Conservation (phyloP, 2,888 invertebrate species). For the Pogonocherus hispidulus region DNA sequence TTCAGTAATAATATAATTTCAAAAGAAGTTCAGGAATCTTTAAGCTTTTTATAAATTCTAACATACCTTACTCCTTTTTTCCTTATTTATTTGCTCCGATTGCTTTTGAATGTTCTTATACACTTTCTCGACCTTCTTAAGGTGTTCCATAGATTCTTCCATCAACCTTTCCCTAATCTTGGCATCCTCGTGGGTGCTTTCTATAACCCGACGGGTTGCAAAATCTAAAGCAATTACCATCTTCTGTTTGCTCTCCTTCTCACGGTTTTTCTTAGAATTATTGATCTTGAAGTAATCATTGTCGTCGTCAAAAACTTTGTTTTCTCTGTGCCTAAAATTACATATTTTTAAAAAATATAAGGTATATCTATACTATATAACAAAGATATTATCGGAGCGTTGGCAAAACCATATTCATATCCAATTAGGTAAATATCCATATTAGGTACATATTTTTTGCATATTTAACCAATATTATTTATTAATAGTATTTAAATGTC, state of each 20-base stretch:
- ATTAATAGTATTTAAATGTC: too few relatives aligned
- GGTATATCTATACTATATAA: too few relatives aligned
- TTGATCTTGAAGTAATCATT: slow-evolving; percentile 91
- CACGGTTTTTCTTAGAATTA: slow-evolving; percentile 78
- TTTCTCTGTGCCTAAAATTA: slow-evolving; percentile 67
- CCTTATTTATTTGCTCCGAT: slow-evolving; percentile 39
- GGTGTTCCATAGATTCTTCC: slow-evolving; percentile 59
- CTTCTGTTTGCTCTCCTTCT: slow-evolving; percentile 59
- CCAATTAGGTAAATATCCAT: too few relatives aligned
- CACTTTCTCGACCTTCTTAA: slow-evolving; percentile 59
- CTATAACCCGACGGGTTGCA: slow-evolving; percentile 62
- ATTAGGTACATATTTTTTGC: too few relatives aligned
- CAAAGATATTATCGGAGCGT: too few relatives aligned
- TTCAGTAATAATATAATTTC: too few relatives aligned
- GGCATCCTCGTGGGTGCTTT: slow-evolving; percentile 59
- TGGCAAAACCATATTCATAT: too few relatives aligned
- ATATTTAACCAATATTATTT: too few relatives aligned
- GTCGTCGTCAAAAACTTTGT: slow-evolving; percentile 92
- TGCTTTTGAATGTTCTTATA: slow-evolving; percentile 58
- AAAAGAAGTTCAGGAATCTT: too few relatives aligned
- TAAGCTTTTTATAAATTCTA: too few relatives aligned
- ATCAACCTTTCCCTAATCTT: slow-evolving; percentile 57
- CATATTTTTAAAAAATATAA: slow-evolving; percentile 2
- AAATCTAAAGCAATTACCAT: slow-evolving; percentile 66
- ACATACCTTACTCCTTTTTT: slow-evolving; percentile 37